Conservation (phyloP, 2,113 vertebrate species). For the Tenrec ecaudatus region DNA sequence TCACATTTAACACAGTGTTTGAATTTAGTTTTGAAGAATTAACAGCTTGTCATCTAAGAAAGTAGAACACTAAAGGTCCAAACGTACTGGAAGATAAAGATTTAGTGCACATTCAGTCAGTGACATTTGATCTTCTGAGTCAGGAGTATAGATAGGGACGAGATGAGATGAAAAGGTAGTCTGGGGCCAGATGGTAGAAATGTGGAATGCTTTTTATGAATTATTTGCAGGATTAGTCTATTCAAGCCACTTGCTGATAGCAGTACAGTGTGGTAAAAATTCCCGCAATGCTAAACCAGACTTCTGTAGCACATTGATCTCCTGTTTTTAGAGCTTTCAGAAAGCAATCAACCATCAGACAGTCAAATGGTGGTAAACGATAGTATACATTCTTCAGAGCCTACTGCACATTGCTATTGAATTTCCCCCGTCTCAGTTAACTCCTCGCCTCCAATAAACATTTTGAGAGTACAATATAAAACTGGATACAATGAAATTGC, state of each 20-base stretch:
- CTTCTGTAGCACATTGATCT: slow-evolving; percentile 70
- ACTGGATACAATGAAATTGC: slow-evolving; percentile 79
- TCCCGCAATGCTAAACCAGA: slow-evolving; percentile 61
- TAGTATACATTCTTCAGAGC: slow-evolving; percentile 61
- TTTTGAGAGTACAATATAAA: slow-evolving; percentile 80
- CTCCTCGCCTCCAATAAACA: slow-evolving; percentile 53
- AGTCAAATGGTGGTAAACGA: slow-evolving; percentile 62
- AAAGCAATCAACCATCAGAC: slow-evolving; percentile 71
- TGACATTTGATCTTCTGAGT: background rate
- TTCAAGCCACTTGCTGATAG: slow-evolving; percentile 24
- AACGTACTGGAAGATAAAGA: background rate
- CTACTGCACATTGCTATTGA: slow-evolving; percentile 60
- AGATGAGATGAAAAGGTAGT: background rate
- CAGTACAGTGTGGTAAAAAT: slow-evolving; percentile 32
- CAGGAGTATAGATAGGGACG: background rate
- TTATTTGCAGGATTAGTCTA: slow-evolving; percentile 59
- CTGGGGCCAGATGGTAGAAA: background rate
- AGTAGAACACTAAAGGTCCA: background rate
- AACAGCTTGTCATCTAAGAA: background rate
- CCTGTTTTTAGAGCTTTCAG: slow-evolving; percentile 65
- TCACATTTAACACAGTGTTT: background rate
- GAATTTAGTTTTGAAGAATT: slow-evolving; percentile 19
- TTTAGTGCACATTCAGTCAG: background rate
- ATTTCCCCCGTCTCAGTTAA: slow-evolving; percentile 75
- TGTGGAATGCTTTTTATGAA: background rate